phyloP scores from a whole-genome alignment of 2,113 vertebrate species.

The Psilopsiagon aurifrons region DNA sequence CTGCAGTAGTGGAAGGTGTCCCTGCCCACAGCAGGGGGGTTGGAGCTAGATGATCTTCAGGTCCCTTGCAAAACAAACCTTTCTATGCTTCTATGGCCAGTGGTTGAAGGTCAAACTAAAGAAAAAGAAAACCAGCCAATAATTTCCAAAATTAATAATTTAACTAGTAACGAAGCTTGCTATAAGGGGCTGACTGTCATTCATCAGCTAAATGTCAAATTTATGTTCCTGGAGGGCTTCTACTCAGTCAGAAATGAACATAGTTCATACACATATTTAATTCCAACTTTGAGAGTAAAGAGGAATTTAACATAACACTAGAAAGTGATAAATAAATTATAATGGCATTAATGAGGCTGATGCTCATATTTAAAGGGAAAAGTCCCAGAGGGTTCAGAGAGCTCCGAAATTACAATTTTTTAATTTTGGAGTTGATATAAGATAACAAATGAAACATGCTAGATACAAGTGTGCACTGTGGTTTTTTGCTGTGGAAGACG shows the following conservation, averaged over 20 bases:
- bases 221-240: neutral
- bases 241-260: conserved; percentile 31
- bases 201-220: neutral
- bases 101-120: neutral
- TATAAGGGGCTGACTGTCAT: neutral
- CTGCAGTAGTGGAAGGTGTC: neutral
- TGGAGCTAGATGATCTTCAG: neutral
- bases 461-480: neutral
- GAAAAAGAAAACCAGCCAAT: neutral
- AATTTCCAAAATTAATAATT: neutral
- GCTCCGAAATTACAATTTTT: conserved; percentile 32
- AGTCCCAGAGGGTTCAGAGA: conserved; percentile 13
- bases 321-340: conserved; percentile 59
- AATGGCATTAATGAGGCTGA: conserved; percentile 34
- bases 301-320: conserved; percentile 57
- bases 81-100: neutral
- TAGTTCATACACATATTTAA: conserved; percentile 28
- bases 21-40: neutral
- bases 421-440: conserved; percentile 47
- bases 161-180: neutral
- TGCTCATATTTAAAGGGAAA: conserved; percentile 32
- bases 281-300: conserved; percentile 18
- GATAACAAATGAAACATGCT: conserved; percentile 52
- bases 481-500: conserved; percentile 13
- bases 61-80: neutral